Evolutionary conservation across 1,140 invertebrate species (phyloP), one percentile per base, ranked within the genome.

Genomic region (Asbolus verrucosus): DNA sequence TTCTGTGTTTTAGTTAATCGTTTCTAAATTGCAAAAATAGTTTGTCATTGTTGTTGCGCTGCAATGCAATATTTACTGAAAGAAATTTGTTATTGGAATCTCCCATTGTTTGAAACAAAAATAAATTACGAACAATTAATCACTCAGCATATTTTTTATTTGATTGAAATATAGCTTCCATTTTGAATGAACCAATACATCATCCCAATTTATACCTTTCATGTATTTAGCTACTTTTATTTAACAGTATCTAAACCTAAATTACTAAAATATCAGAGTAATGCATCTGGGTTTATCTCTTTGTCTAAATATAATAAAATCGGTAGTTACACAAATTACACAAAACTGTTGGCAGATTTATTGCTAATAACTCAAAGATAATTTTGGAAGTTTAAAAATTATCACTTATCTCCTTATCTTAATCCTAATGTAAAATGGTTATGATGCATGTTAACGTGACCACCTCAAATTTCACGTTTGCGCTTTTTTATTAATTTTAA

Each of bases 1-100:
- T 59, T 69, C 62, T 59, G 69, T 30, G 66, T 73, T 67, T 54
- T 54, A 24, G 24, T 62, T 73, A 67, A 71, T 65, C 72, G 62
- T 63, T 66, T 70, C 62, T 33, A 65, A 41, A 66, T 65, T 66
- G 27, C 46, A n/a, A n/a, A n/a, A n/a, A n/a, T n/a, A 14, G 24
- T 60, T n/a, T 30, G 33, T 15, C 36, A 70, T 50, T 24, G 46
- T 27, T 27, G 46, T 54, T 54, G 27, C n/a, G n/a, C n/a, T n/a
- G n/a, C n/a, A n/a, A n/a, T n/a, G n/a, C n/a, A n/a, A n/a, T n/a
- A n/a, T n/a, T n/a, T n/a, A n/a, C n/a, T 8, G 24, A 27, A 27
- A 27, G 3, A 27, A 27, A 27, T 27, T 27, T 27, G 3, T 3
- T 27, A 11, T 36, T 5, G 5, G 33, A n/a, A 6, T 36, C 33